Evolutionary conservation across 2,113 vertebrate species (phyloP).

Genomic region (Machaerirhynchus nigripectus): DNA sequence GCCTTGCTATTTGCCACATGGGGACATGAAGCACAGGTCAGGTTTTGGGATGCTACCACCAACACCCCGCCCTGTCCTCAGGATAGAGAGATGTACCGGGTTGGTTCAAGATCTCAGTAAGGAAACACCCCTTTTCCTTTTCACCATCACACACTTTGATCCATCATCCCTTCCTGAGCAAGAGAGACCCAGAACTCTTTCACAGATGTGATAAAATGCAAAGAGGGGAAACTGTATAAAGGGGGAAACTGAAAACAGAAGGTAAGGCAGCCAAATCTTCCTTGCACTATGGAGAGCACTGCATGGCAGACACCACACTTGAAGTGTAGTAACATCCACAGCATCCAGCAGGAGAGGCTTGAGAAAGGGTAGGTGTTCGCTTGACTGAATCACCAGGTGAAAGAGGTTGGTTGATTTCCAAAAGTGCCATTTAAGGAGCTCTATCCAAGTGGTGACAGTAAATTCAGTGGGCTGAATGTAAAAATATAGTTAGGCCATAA

Average conservation of each 20-base stretch:
- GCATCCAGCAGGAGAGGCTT: not conserved
- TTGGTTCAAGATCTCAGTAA: not conserved
- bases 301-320: not conserved
- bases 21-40: not conserved
- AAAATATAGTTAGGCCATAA: not conserved
- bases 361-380: not conserved
- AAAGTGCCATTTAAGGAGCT: not conserved
- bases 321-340: not conserved
- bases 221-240: not conserved
- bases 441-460: not conserved
- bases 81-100: fast-evolving
- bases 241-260: not conserved
- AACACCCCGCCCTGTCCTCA: not conserved
- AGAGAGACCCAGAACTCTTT: not conserved
- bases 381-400: not conserved
- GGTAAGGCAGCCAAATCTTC: not conserved
- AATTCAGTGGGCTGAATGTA: not conserved
- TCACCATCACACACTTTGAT: not conserved
- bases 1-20: not conserved
- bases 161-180: not conserved
- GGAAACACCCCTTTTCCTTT: not conserved
- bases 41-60: not conserved
- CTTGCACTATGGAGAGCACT: fast-evolving
- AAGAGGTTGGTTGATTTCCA: not conserved
- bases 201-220: not conserved